These are phyloP conservation scores for Aplodontia rufa DNA, from an alignment of 2,113 vertebrate species.

Conservation along the genomic window DNA sequence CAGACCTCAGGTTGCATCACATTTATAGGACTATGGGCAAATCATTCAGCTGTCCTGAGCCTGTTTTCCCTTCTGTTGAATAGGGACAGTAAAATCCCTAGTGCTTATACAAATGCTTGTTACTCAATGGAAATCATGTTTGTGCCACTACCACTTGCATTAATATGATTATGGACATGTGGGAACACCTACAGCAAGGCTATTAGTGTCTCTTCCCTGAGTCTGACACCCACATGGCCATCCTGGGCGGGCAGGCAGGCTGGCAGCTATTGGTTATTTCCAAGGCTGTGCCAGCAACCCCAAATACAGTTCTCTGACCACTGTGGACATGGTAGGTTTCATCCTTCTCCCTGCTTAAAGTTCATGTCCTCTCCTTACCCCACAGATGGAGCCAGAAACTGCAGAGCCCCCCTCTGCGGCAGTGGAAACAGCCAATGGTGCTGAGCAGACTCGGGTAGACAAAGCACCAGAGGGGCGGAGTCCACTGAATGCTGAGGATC, in stretches of 20 bases:
- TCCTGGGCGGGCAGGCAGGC: not conserved
- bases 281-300: not conserved
- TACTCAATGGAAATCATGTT: not conserved
- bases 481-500: constrained; percentile 87
- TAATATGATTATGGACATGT: not conserved
- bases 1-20: not conserved
- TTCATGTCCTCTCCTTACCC: not conserved
- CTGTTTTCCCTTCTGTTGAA: constrained; percentile 25
- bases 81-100: not conserved
- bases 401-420: constrained; percentile 83
- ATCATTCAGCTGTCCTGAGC: not conserved
- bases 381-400: constrained; percentile 88
- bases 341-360: not conserved
- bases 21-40: not conserved
- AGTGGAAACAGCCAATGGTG: constrained; percentile 84
- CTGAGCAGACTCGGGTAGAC: constrained; percentile 77
- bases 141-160: not conserved
- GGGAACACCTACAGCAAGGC: not conserved
- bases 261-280: not conserved
- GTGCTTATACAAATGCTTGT: not conserved
- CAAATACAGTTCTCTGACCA: constrained; percentile 44
- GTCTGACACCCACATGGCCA: not conserved
- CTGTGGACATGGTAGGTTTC: not conserved
- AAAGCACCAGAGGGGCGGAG: constrained; percentile 79
- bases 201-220: not conserved